A percentile compares a stretch with the other conserved stretches of the same genome.
Evolutionary conservation across 2,113 vertebrate genomes (phyloP).

Genomic region (Machaerirhynchus nigripectus): DNA sequence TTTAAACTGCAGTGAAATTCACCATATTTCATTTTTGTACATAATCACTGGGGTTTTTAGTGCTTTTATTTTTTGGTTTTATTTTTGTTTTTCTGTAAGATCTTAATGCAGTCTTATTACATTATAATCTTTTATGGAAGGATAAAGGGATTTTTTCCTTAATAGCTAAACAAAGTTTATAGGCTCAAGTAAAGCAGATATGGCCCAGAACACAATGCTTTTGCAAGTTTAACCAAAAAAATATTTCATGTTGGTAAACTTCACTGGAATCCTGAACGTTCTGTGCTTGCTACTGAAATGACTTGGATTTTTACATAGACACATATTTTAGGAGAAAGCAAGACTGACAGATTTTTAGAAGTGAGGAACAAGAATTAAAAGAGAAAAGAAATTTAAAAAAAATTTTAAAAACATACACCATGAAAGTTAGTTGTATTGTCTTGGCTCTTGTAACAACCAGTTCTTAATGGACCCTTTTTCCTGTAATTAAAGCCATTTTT

Average conservation of each 20-base stretch:
- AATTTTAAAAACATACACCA: background rate
- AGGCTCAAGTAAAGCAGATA: constrained; percentile 2
- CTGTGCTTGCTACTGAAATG: background rate
- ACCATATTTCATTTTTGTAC: background rate
- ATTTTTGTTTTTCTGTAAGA: background rate
- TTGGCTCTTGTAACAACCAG: constrained; percentile 3
- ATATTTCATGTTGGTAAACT: constrained; percentile 10
- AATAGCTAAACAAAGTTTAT: background rate
- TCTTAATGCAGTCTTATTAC: constrained; percentile 10
- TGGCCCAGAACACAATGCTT: background rate
- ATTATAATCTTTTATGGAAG: background rate
- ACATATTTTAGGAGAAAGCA: background rate
- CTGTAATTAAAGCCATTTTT: constrained; percentile 60
- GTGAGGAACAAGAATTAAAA: background rate
- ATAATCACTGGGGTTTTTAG: background rate
- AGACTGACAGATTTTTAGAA: background rate
- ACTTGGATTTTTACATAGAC: background rate
- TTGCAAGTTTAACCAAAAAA: background rate
- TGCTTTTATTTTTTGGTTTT: background rate
- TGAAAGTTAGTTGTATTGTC: background rate
- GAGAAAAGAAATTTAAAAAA: background rate
- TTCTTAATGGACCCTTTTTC: constrained; percentile 40
- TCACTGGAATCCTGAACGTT: background rate
- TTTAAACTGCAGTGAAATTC: background rate
- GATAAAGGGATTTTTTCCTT: constrained; percentile 32